phyloP scores from a whole-genome alignment of 2,113 vertebrate genomes.

The Nothoprocta perdicaria region DNA sequence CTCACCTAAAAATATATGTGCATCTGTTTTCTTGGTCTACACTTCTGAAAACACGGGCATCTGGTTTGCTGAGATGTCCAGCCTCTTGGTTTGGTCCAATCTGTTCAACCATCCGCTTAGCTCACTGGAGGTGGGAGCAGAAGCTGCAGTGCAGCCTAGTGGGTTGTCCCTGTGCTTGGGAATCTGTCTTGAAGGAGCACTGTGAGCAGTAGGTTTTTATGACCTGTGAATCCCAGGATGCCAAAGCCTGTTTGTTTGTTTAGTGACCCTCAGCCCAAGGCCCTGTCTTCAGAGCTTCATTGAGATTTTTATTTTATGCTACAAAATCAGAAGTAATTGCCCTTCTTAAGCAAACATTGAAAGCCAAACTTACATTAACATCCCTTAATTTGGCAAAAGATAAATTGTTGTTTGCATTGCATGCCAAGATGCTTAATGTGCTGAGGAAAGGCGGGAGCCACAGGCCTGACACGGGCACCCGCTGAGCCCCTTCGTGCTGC shows the following conservation, averaged over 20 bases:
- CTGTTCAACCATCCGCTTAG: not conserved
- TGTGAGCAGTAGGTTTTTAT: not conserved
- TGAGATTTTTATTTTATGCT: not conserved
- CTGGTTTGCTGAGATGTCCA: not conserved
- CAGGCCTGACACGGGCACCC: no score
- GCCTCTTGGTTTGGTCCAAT: not conserved
- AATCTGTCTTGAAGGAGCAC: not conserved
- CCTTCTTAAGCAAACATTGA: not conserved
- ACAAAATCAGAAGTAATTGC: not conserved
- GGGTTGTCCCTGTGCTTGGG: accelerated
- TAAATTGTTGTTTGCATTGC: not conserved
- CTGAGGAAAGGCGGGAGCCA: not conserved
- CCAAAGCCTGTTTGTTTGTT: not conserved
- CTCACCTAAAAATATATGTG: not conserved
- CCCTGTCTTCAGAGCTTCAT: not conserved
- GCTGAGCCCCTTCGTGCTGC: not conserved
- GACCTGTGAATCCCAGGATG: not conserved
- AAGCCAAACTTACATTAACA: not conserved
- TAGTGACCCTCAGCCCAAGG: not conserved
- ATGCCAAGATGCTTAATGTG: not conserved
- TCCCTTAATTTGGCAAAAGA: constrained; percentile 17
- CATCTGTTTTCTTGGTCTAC: not conserved
- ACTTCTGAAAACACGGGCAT: not conserved
- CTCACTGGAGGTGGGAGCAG: not conserved
- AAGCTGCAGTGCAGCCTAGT: not conserved